Evolutionary conservation across 2,888 invertebrate species (phyloP).

Genomic region (Nebria brevicollis): DNA sequence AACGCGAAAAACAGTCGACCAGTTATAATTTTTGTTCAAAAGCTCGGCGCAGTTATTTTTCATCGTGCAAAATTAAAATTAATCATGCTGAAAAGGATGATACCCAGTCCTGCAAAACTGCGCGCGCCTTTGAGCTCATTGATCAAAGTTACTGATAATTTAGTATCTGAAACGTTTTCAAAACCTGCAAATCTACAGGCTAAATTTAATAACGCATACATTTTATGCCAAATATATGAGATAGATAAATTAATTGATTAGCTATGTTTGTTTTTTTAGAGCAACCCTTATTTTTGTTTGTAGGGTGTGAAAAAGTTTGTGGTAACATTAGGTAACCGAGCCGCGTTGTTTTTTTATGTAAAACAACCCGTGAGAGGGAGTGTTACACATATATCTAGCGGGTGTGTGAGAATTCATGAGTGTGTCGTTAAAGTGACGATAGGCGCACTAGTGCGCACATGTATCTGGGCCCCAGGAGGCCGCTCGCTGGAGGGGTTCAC

Average conservation of each 20-base stretch:
- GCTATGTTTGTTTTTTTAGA: neutral
- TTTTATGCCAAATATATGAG: neutral
- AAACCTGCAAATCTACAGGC: neutral
- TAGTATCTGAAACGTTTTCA: constrained; percentile 1
- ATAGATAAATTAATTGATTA: neutral
- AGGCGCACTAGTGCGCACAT: neutral
- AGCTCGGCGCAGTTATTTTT: constrained; percentile 33
- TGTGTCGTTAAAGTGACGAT: constrained; percentile 1
- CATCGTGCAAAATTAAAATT: constrained; percentile 42
- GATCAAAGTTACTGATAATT: constrained; percentile 40
- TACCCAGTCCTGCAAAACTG: neutral
- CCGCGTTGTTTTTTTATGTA: constrained; percentile 8
- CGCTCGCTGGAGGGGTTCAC: neutral
- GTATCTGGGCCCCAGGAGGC: neutral
- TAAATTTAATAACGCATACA: neutral
- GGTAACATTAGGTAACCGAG: neutral
- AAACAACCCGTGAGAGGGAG: constrained; percentile 13
- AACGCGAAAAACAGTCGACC: constrained; percentile 15
- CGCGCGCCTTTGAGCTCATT: constrained; percentile 34
- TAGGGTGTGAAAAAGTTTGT: neutral
- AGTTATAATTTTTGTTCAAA: neutral
- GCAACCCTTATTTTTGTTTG: neutral
- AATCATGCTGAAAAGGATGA: constrained; percentile 21
- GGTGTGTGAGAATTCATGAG: neutral
- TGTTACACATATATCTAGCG: neutral